A percentile compares a stretch with the other conserved stretches of the same genome.
phyloP scores from a whole-genome alignment of 2,888 invertebrate species.

The Metalampra italica region DNA sequence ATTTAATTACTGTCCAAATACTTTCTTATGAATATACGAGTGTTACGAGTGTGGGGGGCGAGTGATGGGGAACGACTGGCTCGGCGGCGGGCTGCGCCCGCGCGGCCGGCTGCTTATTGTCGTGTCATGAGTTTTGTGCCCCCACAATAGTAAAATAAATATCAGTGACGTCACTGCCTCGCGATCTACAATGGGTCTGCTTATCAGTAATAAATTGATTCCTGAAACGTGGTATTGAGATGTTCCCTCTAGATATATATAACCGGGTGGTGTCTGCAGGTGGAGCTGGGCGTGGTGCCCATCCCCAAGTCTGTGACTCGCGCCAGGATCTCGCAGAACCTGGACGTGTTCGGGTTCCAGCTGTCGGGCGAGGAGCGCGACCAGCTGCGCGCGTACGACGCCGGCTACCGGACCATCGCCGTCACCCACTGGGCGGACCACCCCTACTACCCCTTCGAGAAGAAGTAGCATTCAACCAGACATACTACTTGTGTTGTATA shows the following conservation, averaged over 20 bases:
- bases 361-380: slow-evolving; percentile 38
- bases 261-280: slow-evolving; percentile 26
- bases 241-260: neutral
- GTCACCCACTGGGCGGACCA: slow-evolving; percentile 35
- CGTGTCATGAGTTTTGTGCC: too few species aligned
- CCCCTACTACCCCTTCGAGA: slow-evolving; percentile 44
- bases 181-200: too few species aligned
- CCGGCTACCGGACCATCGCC: slow-evolving; percentile 37
- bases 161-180: too few species aligned
- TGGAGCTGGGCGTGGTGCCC: slow-evolving; percentile 54
- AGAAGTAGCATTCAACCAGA: neutral
- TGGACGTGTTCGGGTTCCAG: slow-evolving; percentile 53
- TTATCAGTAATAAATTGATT: too few species aligned
- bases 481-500: neutral
- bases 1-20: too few species aligned
- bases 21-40: too few species aligned
- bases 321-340: slow-evolving; percentile 43
- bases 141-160: too few species aligned
- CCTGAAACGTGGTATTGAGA: too few species aligned
- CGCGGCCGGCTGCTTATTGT: too few species aligned
- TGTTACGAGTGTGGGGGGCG: too few species aligned
- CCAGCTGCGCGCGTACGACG: slow-evolving; percentile 39
- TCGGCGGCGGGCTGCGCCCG: too few species aligned
- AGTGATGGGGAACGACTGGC: too few species aligned
- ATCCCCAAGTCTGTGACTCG: slow-evolving; percentile 54